Evolutionary conservation across 2,113 vertebrate genomes (phyloP).

Genomic region (Symphodus melops): DNA sequence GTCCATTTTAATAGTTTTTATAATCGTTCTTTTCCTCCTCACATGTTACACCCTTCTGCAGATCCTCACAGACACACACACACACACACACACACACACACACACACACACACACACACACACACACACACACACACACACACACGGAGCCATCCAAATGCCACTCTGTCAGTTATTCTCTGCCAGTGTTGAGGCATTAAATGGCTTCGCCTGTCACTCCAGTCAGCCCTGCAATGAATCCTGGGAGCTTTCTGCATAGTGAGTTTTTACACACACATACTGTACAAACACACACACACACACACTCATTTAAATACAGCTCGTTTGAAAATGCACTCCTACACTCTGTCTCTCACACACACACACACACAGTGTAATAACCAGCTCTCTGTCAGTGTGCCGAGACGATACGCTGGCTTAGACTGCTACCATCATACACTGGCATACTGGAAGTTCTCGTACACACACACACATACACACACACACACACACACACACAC

Average conservation of each 20-base stretch:
- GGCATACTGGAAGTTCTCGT: not conserved
- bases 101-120: slow-evolving; percentile 4
- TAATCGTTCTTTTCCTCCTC: not conserved
- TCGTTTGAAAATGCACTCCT: slow-evolving; percentile 52
- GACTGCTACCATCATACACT: slow-evolving; percentile 34
- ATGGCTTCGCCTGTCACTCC: slow-evolving; percentile 52
- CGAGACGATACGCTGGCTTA: slow-evolving; percentile 50
- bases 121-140: slow-evolving; percentile 8
- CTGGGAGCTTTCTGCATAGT: slow-evolving; percentile 22
- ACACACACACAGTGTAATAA: slow-evolving; percentile 36
- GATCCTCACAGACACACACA: not conserved
- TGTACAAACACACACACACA: slow-evolving; percentile 14
- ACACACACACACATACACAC: not conserved
- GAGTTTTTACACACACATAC: slow-evolving; percentile 19
- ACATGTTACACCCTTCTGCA: slow-evolving; percentile 1
- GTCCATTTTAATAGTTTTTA: not conserved
- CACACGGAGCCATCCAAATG: slow-evolving; percentile 24
- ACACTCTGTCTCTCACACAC: slow-evolving; percentile 15
- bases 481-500: slow-evolving; percentile 22
- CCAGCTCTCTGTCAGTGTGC: slow-evolving; percentile 30
- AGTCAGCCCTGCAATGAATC: slow-evolving; percentile 53
- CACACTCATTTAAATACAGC: slow-evolving; percentile 40
- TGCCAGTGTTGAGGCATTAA: slow-evolving; percentile 41
- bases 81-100: too few species aligned
- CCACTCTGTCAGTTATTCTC: slow-evolving; percentile 39